These are phyloP conservation scores for Parnassius mnemosyne DNA, from an alignment of 2,888 invertebrate species.

Conservation along the genomic window DNA sequence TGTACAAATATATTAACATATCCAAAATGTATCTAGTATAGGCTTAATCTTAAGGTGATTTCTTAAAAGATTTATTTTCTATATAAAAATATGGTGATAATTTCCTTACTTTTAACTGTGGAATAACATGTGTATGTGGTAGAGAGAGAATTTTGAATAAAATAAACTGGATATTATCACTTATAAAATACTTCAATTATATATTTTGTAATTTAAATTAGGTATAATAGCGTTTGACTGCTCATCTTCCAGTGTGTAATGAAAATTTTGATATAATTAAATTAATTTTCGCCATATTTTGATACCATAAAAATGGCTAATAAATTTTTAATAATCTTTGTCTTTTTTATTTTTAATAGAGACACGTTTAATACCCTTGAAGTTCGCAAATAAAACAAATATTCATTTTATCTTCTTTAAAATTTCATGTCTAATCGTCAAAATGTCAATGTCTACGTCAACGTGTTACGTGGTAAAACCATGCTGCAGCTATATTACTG, in stretches of 20 bases:
- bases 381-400: no score
- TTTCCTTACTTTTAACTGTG: background rate
- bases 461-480: no score
- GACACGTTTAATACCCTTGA: no score
- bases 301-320: constrained; percentile 22
- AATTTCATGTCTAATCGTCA: no score
- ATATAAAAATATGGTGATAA: background rate
- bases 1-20: constrained; percentile 9
- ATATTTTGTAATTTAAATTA: constrained; percentile 5
- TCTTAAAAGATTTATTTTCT: constrained; percentile 14
- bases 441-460: no score
- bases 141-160: background rate
- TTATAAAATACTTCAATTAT: constrained; percentile 3
- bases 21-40: background rate
- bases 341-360: constrained; percentile 2
- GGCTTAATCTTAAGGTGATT: background rate
- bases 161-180: background rate
- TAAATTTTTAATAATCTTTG: constrained; percentile 23
- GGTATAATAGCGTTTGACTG: constrained; percentile 8
- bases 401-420: no score
- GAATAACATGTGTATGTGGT: background rate
- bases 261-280: constrained; percentile 15
- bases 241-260: constrained; percentile 20
- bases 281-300: constrained; percentile 23
- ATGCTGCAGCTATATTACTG: no score